These are phyloP conservation scores for Dryoscopus gambensis DNA, from an alignment of 2,113 vertebrate species.

Conservation along the genomic window DNA sequence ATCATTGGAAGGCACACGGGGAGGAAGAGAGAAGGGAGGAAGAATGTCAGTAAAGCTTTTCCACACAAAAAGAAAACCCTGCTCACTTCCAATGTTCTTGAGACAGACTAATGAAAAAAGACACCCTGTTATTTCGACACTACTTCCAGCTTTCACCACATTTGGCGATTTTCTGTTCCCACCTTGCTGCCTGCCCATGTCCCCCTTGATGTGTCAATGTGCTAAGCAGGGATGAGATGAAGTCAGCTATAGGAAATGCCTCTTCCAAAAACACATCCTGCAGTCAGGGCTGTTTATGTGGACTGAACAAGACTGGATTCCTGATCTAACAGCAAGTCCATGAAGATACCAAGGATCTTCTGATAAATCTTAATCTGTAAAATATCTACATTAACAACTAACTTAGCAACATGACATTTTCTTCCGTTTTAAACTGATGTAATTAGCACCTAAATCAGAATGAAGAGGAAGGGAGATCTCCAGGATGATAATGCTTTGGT, in stretches of 20 bases:
- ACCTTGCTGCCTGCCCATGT: neutral
- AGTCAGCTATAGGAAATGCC: neutral
- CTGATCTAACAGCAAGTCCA: neutral
- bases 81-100: neutral
- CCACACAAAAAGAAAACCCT: neutral
- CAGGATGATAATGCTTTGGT: neutral
- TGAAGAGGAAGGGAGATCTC: neutral
- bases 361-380: neutral
- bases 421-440: neutral
- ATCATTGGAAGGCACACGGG: neutral
- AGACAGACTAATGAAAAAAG: neutral
- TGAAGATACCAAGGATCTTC: neutral
- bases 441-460: neutral
- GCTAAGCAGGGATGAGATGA: neutral
- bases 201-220: rapidly evolving
- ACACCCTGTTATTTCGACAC: neutral
- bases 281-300: neutral
- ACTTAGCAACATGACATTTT: neutral
- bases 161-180: neutral
- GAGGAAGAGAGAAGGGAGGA: neutral
- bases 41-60: neutral
- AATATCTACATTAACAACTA: neutral
- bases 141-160: neutral
- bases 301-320: neutral
- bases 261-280: neutral